Conservation (phyloP, 2,888 invertebrate genomes). For the Tachina lurida region DNA sequence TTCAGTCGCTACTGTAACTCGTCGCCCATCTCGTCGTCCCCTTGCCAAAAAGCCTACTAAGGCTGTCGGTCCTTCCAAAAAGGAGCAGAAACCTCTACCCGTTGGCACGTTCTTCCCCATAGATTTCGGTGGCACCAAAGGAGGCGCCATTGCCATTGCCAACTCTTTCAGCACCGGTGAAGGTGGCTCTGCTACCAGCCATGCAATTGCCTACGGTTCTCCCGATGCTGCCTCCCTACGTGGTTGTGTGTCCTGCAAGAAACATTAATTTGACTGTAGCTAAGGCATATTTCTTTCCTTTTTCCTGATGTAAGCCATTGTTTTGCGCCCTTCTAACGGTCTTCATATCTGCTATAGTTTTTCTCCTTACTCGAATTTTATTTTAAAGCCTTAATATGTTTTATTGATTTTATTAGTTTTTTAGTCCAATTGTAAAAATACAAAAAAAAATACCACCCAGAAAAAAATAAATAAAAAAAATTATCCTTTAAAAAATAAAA, state of each 20-base stretch:
- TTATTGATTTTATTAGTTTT: conserved; percentile 68
- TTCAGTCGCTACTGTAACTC: conserved; percentile 75
- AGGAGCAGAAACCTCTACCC: conserved; percentile 77
- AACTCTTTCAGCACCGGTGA: conserved; percentile 83
- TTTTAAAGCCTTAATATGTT: conserved; percentile 60
- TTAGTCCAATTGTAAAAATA: conserved; percentile 78
- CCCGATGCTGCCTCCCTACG: conserved; percentile 78
- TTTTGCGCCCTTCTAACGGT: conserved; percentile 46
- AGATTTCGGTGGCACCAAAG: conserved; percentile 81
- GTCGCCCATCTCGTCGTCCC: conserved; percentile 79
- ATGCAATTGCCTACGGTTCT: conserved; percentile 82
- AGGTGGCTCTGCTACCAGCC: conserved; percentile 82
- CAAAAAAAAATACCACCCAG: conserved; percentile 27
- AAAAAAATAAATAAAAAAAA: conserved; percentile 71
- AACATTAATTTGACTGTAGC: conserved; percentile 59
- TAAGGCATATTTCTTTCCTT: conserved; percentile 34
- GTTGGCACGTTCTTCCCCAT: conserved; percentile 82
- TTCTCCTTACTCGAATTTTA: conserved; percentile 55
- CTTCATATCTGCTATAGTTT: conserved; percentile 40
- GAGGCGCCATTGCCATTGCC: conserved; percentile 83
- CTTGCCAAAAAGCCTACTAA: conserved; percentile 73
- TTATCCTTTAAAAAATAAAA: conserved; percentile 72
- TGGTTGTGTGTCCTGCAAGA: conserved; percentile 73
- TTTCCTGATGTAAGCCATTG: conserved; percentile 52
- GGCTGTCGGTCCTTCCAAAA: conserved; percentile 72